These are phyloP conservation scores for Anguilla megastoma DNA, from an alignment of 2,797 vertebrate genomes.

Conservation along the genomic window DNA sequence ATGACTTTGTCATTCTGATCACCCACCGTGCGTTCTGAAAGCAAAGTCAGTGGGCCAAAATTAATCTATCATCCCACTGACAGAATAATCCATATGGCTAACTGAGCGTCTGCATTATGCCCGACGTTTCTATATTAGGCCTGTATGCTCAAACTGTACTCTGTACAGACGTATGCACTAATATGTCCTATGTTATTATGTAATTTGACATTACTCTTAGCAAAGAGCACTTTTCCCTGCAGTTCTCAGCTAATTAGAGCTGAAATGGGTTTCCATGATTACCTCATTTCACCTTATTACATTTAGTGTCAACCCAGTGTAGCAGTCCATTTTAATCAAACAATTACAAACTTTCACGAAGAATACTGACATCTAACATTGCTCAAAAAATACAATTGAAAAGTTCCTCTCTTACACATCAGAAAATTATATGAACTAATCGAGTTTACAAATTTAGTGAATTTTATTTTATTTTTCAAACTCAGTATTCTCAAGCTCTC, in stretches of 20 bases:
- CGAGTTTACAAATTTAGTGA: no score
- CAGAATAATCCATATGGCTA: background rate
- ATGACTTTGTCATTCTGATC: constrained; percentile 11
- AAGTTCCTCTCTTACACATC: background rate
- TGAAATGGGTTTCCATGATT: background rate
- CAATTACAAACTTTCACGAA: background rate
- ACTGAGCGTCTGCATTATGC: background rate
- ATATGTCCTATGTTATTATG: background rate
- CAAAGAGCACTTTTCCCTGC: background rate
- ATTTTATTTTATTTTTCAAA: background rate
- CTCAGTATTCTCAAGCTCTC: background rate
- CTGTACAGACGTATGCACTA: background rate
- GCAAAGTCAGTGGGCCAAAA: background rate
- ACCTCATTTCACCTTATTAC: background rate
- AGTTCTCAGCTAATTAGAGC: background rate
- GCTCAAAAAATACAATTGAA: background rate
- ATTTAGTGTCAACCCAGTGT: background rate
- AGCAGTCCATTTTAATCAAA: background rate
- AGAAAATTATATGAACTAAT: background rate
- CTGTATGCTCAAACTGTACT: background rate
- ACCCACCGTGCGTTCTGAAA: background rate
- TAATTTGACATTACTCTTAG: background rate
- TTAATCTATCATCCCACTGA: background rate
- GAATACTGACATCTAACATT: background rate
- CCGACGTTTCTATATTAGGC: background rate